Base-by-base conservation (phyloP, 2,888 invertebrate species). In the Trisateles emortualis region DNA sequence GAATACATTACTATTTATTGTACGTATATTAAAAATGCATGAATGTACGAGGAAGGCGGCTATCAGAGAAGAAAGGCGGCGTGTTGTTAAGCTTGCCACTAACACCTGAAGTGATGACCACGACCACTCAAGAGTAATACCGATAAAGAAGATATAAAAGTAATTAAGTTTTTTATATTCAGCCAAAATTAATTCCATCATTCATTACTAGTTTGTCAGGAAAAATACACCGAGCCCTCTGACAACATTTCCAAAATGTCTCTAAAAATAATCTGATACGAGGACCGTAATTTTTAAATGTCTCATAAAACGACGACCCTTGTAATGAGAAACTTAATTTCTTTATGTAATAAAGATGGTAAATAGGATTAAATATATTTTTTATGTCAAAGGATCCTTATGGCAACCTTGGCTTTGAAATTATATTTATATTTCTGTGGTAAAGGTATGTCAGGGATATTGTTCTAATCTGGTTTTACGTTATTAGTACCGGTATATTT, bases 321-420 rank as follows among this genome's bases (percentile, higher is more conserved):
- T 46, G 64, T 66, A 69, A 69, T 69, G 69, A 69, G 60, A 69
- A 69, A 69, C 69, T 66, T 69, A 69, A 69, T 69, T 69, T 69
- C 60, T 57, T 56, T 52, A 54, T 44, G 49, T 61, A 64, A 69
- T 69, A 64, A 69, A 69, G 66, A 69, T 66, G 56, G 57, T 57
- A 54, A 61, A 60, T 42, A 38, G 52, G 56, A 68, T 62, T 49
- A 53, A 49, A 32, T 32, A 55, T 57, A 64, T 62, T 68, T 69
- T 63, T 57, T 66, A 55, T 66, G 48, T 59, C 52, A 63, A 63
- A 57, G 55, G 57, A 65, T 48, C 36, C 44, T 52, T 41, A 11
- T 26, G 43, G 35, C 45, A 50, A 66, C 55, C 56, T 60, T 60
- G 60, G 36, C 13, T 43, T 46, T 26, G 44, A 29, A 10, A 52